Evolutionary conservation across 1,140 invertebrate species (phyloP), one percentile per base, ranked within the genome.

Genomic region (Drosophila biarmipes): DNA sequence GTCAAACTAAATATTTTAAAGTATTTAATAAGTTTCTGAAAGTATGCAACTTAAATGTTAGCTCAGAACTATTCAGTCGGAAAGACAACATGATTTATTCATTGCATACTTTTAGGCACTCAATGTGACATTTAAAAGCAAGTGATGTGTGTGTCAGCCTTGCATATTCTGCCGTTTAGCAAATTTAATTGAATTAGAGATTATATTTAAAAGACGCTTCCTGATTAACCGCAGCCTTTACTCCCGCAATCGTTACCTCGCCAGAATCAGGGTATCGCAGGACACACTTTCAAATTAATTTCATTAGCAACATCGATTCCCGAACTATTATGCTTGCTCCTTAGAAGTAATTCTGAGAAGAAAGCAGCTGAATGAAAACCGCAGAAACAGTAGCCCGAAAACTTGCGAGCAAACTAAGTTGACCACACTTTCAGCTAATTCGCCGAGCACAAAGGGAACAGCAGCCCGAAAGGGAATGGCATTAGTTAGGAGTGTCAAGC

Each of bases 341-440:
- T 42, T 51, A 51, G 19, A 67, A 51, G 35, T 59, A 15, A 63
- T 31, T 55, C 27, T 46, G 40, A 24, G 31, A 19, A n/a, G 42
- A 31, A 49, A 35, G 35, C 34, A 40, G 6, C 63, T 61, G 15
- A 67, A 61, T 73, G 49, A n/a, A 55, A 37, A 62, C 56, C 52
- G 52, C 45, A 62, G 55, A 49, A 35, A 43, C 40, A 62, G 59
- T 45, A 35, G 38, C 40, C 80, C 42, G 15, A 34, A 54, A 80
- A 86, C 62, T 77, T 71, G 55, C 42, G 35, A 42, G 31, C 38
- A 56, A 63, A 76, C 71, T 53, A 68, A 64, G 45, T 45, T 71
- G 43, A 85, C 80, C 80, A 68, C 81, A 80, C 63, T 86, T 77
- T 77, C 45, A 80, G 81, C 67, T 73, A 86, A 80, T 85, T 80